Evolutionary conservation across 2,888 invertebrate species (phyloP).

Genomic region (Steromphala cineraria): DNA sequence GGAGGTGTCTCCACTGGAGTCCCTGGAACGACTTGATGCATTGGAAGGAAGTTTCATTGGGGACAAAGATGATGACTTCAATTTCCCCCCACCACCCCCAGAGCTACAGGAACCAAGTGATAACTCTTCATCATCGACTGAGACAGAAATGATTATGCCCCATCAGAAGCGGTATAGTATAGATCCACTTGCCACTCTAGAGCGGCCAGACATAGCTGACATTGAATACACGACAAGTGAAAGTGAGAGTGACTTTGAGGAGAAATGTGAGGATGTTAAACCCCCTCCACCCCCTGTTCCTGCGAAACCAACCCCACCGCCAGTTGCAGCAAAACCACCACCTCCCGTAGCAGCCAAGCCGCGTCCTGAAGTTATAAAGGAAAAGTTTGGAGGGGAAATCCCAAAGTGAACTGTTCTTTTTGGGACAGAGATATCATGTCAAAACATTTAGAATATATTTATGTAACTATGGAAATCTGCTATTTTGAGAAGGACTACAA

Average conservation of each 20-base stretch:
- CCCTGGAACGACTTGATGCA: constrained; percentile 42
- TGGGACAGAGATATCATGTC: no score
- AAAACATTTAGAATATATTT: no score
- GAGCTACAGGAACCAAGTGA: constrained; percentile 35
- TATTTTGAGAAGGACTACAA: no score
- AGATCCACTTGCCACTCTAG: constrained; percentile 61
- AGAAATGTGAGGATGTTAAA: background rate
- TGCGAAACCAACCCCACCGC: constrained; percentile 20
- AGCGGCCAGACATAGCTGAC: constrained; percentile 46
- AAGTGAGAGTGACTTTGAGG: constrained; percentile 54
- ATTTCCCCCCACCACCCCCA: constrained; percentile 32
- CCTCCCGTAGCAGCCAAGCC: constrained; percentile 28
- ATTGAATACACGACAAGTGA: constrained; percentile 58
- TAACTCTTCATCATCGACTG: constrained; percentile 45
- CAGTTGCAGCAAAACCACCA: constrained; percentile 27
- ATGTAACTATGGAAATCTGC: no score
- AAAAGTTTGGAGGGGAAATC: background rate
- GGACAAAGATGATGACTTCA: constrained; percentile 41
- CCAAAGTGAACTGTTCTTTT: background rate
- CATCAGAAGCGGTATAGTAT: constrained; percentile 52
- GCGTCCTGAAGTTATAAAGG: constrained; percentile 18
- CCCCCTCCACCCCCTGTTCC: background rate
- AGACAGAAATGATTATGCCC: constrained; percentile 20
- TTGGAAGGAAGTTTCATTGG: constrained; percentile 23
- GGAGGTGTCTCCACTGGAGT: constrained; percentile 55